Base-by-base conservation (phyloP, 2,888 invertebrate species). In the Drosophila nigricruria region DNA sequence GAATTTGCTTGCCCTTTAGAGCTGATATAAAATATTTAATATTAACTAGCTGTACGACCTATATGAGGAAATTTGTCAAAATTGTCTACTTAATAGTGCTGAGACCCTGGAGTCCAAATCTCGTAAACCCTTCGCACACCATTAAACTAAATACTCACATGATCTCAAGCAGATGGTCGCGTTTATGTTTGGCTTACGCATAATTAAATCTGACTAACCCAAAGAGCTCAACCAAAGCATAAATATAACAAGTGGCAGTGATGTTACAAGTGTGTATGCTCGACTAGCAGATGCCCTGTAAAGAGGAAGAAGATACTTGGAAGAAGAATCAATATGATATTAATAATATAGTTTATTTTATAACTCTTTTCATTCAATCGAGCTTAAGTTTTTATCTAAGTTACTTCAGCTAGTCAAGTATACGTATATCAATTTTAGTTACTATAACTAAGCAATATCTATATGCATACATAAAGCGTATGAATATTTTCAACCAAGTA, bases 131-230 rank as follows among this genome's bases (percentile, higher is more conserved):
- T 72, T 71, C 65, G 76, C 76, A 77, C 61, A 16, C 62, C 58
- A 77, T 77, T 77, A 65, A 65, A 60, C 76, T 76, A 77, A 77
- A 72, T 50, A 72, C 76, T 59, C 69, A 45, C 59, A 68, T 69
- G 77, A 57, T 76, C 61, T 64, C 34, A 56, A 54, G 50, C 76
- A 75, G 58, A 71, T 65, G 61, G 54, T 36, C 20, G 63, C 66
- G 57, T 64, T 71, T 75, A 61, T 67, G 43, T 67, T 75, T 58
- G 61, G 49, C 67, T 64, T 38, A 71, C 67, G 76, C 76, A 61
- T 67, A 75, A 75, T 76, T 76, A 59, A 75, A 67, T 75, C 58
- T 67, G 62, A 63, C 53, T 63, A 62, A 62, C 38, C 57, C 57
- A 32, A 34, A 53, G 36, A 73, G 34, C 16, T 27, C 43, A 53